phyloP scores from a whole-genome alignment of 2,113 vertebrate genomes.

The Hypocryptadius cinnamomeus region DNA sequence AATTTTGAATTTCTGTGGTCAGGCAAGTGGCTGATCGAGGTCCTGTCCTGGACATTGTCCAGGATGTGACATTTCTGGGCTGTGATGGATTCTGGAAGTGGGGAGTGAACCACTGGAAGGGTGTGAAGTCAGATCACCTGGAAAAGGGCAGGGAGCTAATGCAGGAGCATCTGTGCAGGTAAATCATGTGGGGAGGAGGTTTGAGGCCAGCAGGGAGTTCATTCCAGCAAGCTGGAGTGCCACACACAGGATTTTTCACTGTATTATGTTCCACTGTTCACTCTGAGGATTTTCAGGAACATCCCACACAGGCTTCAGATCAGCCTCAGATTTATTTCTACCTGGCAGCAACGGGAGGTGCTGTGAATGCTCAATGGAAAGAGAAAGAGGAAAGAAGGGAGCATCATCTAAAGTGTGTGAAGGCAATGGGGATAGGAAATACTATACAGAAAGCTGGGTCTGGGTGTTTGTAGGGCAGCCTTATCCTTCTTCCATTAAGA shows the following conservation, averaged over 20 bases:
- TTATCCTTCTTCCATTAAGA: neutral
- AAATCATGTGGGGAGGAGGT: neutral
- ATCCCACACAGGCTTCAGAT: constrained; percentile 12
- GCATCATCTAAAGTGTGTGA: neutral
- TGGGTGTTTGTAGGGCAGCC: neutral
- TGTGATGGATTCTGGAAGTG: neutral
- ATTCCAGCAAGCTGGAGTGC: neutral
- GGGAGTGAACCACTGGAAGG: neutral
- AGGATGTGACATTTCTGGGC: neutral
- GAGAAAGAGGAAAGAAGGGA: neutral
- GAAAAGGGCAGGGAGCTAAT: neutral
- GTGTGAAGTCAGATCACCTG: neutral
- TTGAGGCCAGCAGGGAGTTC: neutral
- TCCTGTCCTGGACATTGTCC: neutral
- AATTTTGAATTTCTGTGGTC: neutral
- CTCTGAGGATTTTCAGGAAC: constrained; percentile 21
- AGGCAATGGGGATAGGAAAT: neutral
- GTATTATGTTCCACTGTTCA: neutral
- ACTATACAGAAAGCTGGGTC: neutral
- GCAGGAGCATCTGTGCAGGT: neutral
- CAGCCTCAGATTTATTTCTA: neutral
- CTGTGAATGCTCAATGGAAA: neutral
- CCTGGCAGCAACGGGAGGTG: neutral
- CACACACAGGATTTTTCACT: neutral
- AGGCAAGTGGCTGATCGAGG: neutral